Evolutionary conservation across 2,113 vertebrate genomes (phyloP).

Genomic region (Petroica traversi): DNA sequence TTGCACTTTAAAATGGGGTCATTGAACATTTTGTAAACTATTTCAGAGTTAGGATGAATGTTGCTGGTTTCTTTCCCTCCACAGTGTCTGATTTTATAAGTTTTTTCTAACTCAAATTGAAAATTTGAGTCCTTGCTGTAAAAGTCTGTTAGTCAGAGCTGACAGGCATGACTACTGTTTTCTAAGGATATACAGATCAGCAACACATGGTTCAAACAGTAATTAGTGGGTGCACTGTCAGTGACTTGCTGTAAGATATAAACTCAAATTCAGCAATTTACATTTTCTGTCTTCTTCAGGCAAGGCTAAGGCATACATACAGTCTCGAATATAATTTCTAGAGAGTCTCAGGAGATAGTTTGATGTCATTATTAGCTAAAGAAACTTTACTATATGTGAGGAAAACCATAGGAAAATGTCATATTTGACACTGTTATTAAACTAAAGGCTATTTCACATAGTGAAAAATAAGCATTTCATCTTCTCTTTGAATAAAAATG

Average conservation of each 20-base stretch:
- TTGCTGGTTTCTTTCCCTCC: neutral
- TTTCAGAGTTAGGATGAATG: neutral
- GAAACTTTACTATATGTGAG: conserved; percentile 36
- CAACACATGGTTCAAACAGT: conserved; percentile 47
- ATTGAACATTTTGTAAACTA: neutral
- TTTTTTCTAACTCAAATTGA: neutral
- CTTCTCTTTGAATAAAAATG: conserved; percentile 20
- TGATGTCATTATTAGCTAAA: conserved; percentile 34
- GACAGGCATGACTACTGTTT: neutral
- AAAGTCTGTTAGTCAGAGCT: conserved; percentile 22
- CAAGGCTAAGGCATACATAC: conserved; percentile 20
- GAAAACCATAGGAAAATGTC: neutral
- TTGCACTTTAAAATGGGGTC: neutral
- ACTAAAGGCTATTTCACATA: conserved; percentile 44
- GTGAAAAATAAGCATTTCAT: conserved; percentile 25
- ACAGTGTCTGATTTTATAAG: neutral
- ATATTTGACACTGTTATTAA: conserved; percentile 43
- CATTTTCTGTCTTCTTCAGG: conserved; percentile 38
- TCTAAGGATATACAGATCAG: conserved; percentile 29
- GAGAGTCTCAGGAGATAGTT: conserved; percentile 26
- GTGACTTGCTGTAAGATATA: conserved; percentile 16
- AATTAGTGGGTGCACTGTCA: conserved; percentile 55
- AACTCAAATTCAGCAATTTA: conserved; percentile 63
- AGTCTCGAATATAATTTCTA: conserved; percentile 9
- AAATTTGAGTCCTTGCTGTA: neutral